Base-by-base conservation (phyloP, 2,113 vertebrate genomes). In the Proteles cristata region DNA sequence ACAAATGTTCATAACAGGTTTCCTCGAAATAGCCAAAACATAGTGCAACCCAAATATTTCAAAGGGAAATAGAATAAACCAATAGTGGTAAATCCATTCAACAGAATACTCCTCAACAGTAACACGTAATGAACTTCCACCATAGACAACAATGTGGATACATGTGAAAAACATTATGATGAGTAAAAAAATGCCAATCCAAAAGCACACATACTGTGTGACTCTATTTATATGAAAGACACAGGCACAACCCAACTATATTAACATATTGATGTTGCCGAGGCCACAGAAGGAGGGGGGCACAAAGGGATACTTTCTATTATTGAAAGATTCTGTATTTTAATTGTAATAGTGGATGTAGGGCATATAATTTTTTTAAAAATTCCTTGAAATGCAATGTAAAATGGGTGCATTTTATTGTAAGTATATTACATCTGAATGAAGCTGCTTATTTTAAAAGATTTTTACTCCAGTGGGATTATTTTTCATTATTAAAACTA, bases 311-410 rank as follows among this genome's bases (percentile, higher is more conserved):
- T 14, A 65, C 6, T 50, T 9, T 65, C 43, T 48, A 68, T 55
- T 12, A 83, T 25, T 61, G 25, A 66, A 86, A 17, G 33, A 58
- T 23, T 89, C 39, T 71, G 2, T 35, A 28, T 48, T 28, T 92
- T 94, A 88, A 83, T 35, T 76, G 11, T 58, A 88, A 25, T 55
- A 11, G 8, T 84, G 39, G 9, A 69, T 69, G 6, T 31, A 35
- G 5, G 35, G 7, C 66, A 58, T 45, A n/a, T 11, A 74, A 6
- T 23, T 88, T 80, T 93, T 88, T 35, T 0, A 19, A 65, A 74
- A 90, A 71, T 15, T 79, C 65, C 7, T 43, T 55, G 45, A 95
- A 93, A 93, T 80, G 76, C 17, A 88, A 86, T n/a, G 69, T 97
- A 74, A 94, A 81, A 53, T 91, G 43, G 48, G 43, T 82, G 10